Evolutionary conservation across 2,113 vertebrate genomes (phyloP), one percentile per base, ranked within the genome.

Genomic region (Rhinopomastus cyanomelas): DNA sequence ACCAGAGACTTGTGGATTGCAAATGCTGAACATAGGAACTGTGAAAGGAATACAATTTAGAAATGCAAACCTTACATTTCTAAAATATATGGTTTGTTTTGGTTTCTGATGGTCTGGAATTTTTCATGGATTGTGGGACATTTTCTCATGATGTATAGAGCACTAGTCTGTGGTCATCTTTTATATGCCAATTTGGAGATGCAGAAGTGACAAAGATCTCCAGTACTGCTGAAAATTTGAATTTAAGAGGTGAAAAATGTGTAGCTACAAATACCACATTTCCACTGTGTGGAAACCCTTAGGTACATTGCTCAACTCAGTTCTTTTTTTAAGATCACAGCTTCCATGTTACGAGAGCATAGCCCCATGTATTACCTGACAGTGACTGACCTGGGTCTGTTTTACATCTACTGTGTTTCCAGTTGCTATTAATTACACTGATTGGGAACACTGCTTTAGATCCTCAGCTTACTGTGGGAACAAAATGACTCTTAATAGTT

Each of bases 401-500:
- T 77, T 39, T 59, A 18, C 7, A 20, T 82, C 61, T 74, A 0
- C 21, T 16, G 7, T 26, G 17, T 55, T 82, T 76, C 71, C 37
- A 56, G 51, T 69, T 59, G 29, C 75, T 76, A 39, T 34, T 55
- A 82, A 68, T 80, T 29, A 71, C 22, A 25, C 23, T 48, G n/a
- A 32, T 32, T 2, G 15, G 60, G 64, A 89, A 36, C 27, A 16
- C 75, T 55, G 61, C 69, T 20, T 83, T 53, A 36, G 39, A 83
- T 72, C 49, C 75, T 25, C 39, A 52, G 56, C 80, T 75, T 90
- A 61, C 20, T 76, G 78, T 66, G 79, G 71, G 87, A 93, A 90
- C 78, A 87, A 90, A 93, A 88, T 88, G 73, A 85, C 49, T 80
- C 56, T 80, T 91, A 80, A 85, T 26, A 82, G 76, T 36, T 86